Conservation (phyloP, 2,797 vertebrate genomes). For the Lepus oiostolus region DNA sequence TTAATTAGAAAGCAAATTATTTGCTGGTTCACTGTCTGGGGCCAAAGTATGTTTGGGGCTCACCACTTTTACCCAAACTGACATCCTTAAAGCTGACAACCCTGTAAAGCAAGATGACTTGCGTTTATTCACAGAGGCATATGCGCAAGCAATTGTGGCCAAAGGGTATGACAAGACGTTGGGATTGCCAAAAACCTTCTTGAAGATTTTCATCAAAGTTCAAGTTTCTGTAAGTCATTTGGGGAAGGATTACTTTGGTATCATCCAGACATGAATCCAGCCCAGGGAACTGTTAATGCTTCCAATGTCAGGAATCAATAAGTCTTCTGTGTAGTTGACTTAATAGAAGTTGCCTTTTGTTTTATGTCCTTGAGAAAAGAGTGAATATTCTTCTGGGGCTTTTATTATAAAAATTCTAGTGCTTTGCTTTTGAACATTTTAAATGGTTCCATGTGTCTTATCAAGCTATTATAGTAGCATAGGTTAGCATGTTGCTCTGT, state of each 20-base stretch:
- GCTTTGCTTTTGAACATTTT: slow-evolving; percentile 58
- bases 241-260: neutral
- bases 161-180: neutral
- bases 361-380: slow-evolving; percentile 69
- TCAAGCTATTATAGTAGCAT: slow-evolving; percentile 54
- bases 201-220: slow-evolving; percentile 44
- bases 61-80: slow-evolving; percentile 19
- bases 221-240: slow-evolving; percentile 35
- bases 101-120: slow-evolving; percentile 15
- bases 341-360: slow-evolving; percentile 65
- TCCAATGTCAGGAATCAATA: slow-evolving; percentile 54
- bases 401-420: slow-evolving; percentile 66
- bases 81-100: neutral
- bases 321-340: slow-evolving; percentile 55
- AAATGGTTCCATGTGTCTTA: slow-evolving; percentile 71
- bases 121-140: neutral
- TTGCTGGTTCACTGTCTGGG: slow-evolving; percentile 50
- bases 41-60: slow-evolving; percentile 60
- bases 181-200: neutral
- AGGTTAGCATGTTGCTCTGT: slow-evolving; percentile 48
- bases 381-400: slow-evolving; percentile 63
- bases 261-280: slow-evolving; percentile 4
- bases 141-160: neutral
- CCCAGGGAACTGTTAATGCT: slow-evolving; percentile 14
- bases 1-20: slow-evolving; percentile 56